Base-by-base conservation (phyloP, 1,140 invertebrate species). In the Zaprionus capensis region DNA sequence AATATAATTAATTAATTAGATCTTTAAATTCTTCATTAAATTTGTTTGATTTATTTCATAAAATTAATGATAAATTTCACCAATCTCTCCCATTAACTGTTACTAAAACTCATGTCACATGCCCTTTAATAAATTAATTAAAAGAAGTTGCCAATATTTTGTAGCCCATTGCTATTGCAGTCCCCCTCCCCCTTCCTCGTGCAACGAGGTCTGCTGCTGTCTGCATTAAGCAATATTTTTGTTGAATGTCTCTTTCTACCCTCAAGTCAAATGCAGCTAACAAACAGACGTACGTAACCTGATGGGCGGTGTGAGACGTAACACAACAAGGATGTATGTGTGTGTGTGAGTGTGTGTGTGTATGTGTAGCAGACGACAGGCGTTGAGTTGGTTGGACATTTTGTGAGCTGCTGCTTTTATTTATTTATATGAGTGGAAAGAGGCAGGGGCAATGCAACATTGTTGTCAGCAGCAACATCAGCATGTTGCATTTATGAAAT, bases 401-500 rank as follows among this genome's bases (percentile, higher is more conserved):
- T 63, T 79, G 67, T 86, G 78, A 85, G 76, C 79, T 79, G 75
- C 75, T 79, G 65, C 82, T 69, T 82, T 85, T 86, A 78, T 86
- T 85, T 85, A 82, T 85, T 86, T 85, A 86, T 85, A 64, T 71
- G 61, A 72, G 44, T 73, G 5, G 57, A 44, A 15, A 26, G 22
- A 26, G 5, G 22, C 11, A n/a, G 15, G 49, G 74, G 67, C 82
- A 87, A 68, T 82, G 71, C 81, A 86, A 87, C 76, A 82, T 86
- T 82, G 83, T 83, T 86, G 83, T 87, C 83, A 83, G 76, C 83
- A 84, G 66, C 81, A 83, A 84, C 81, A 83, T 74, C 77, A 86
- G 71, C 83, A 87, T 86, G 83, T 86, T 86, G 83, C 83, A 86
- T 86, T 86, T 86, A 86, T 86, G 83, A 86, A 86, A 86, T 86